Evolutionary conservation across 2,113 vertebrate species (phyloP), one percentile per base, ranked within the genome.

Genomic region (Carlito syrichta): DNA sequence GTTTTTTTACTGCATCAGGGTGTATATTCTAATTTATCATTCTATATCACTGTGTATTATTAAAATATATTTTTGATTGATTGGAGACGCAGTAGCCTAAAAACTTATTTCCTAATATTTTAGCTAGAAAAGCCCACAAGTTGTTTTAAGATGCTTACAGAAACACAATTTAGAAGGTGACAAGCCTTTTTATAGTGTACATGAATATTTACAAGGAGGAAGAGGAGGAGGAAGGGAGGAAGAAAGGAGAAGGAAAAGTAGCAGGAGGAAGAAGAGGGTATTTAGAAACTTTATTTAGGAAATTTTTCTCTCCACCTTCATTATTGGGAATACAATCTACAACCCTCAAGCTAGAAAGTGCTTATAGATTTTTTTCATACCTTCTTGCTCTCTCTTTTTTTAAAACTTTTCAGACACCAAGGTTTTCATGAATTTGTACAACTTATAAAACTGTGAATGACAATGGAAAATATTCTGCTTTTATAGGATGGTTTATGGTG

Each of bases 401-500:
- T 77, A 79, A 76, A 69, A 58, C 30, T 19, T 94, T 94, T 62
- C 32, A 30, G 54, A 20, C 6, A 50, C 52, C 40, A 30, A 40
- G 3, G 30, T 86, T 93, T 89, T 69, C 40, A 17, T 63, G 40
- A 89, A 52, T 93, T 54, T 25, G 8, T 27, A 62, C 50, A 77
- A 48, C 56, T 84, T 91, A 38, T 40, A 52, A 82, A 79, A 63
- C 38, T 71, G 22, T 8, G 5, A 27, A 6, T 20, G 66, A 25
- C 9, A 25, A 13, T 52, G 45, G 78, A n/a, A 87, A 92, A 45
- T n/a, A 10, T 38, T 74, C 20, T 74, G 4, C 3, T 1, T 0
- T 2, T 87, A 95, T 76, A 62, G 43, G 69, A 9, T 1, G 96
- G 96, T 83, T 97, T 97, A 76, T 52, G 83, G 95, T 97, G 93